These are phyloP conservation scores for Leptopilina myrica DNA, from an alignment of 2,888 invertebrate species.

Conservation along the genomic window DNA sequence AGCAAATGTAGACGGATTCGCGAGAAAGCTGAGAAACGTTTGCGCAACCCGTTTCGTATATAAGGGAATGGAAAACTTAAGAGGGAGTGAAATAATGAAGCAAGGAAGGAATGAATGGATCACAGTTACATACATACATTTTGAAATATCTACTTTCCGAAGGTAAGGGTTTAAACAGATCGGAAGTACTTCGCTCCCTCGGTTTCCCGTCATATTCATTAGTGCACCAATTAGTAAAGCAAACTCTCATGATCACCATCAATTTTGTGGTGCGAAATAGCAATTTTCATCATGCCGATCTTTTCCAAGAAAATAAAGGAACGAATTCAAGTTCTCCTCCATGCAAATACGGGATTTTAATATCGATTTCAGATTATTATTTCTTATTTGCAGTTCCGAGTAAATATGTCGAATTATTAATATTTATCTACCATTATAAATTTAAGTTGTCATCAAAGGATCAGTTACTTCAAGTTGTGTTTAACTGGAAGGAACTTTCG, in stretches of 20 bases:
- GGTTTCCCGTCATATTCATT: slow-evolving; percentile 57
- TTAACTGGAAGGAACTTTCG: too few relatives aligned
- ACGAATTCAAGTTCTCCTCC: neutral
- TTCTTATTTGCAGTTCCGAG: neutral
- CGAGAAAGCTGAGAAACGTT: slow-evolving; percentile 20
- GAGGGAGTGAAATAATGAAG: slow-evolving; percentile 50
- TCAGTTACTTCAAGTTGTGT: neutral
- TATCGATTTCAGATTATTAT: neutral
- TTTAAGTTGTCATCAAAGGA: neutral
- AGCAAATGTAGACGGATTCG: slow-evolving; percentile 6
- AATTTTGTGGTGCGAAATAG: slow-evolving; percentile 25
- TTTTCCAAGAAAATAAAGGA: neutral
- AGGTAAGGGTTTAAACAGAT: slow-evolving; percentile 50
- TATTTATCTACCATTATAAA: neutral
- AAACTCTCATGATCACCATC: slow-evolving; percentile 45
- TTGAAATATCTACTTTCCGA: slow-evolving; percentile 32
- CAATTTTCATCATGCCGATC: neutral
- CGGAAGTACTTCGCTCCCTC: slow-evolving; percentile 48
- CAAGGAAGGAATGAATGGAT: slow-evolving; percentile 53
- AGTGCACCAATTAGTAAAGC: slow-evolving; percentile 59
- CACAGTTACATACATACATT: slow-evolving; percentile 36
- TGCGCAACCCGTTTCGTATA: slow-evolving; percentile 40
- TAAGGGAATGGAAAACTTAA: slow-evolving; percentile 39
- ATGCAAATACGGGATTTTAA: neutral
- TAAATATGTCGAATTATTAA: neutral